Evolutionary conservation across 2,797 vertebrate genomes (phyloP), one percentile per base, ranked within the genome.

Genomic region (Pelodytes ibericus): DNA sequence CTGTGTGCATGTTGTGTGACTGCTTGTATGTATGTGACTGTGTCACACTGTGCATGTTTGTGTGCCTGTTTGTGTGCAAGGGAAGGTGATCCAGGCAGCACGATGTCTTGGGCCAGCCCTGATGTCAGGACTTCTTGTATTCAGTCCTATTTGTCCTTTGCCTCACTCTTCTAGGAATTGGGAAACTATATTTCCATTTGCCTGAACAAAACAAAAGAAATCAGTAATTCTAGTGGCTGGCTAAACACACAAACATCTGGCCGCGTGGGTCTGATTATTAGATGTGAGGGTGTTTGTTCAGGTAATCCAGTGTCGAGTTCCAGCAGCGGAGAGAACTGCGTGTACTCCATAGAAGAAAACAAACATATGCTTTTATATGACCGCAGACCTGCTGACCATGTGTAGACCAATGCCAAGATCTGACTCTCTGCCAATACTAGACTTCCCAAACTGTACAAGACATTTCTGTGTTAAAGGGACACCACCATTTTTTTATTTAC

Each of bases 331-430:
- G 25, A 49, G 58, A 62, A 72, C 70, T 49, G 16, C 58, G 18
- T 51, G 70, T 72, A 31, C 70, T 51, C 11, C 26, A 31, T n/a
- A 24, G 27, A 36, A 69, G 24, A 25, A 31, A 49, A 51, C 58
- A 72, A 47, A 60, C 26, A 61, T 24, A 59, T 51, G n/a, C 16
- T 18, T 3, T n/a, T 18, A 29, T 10, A 53, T 24, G 49, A 53
- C 3, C 13, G 20, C 5, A 30, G 24, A 4, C 5, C n/a, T n/a
- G 47, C 16, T 18, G 2, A 39, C 9, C 41, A 49, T 26, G 6
- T 53, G 1, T 2, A 24, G 13, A 2, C n/a, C 53, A 2, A 2
- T 41, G 47, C 29, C 39, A 53, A 51, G 22, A 13, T 16, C 53
- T 41, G 33, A 18, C 33, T 44, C 15, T 8, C 15, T 0, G 33